A percentile compares a stretch with the other conserved stretches of the same genome.
These are phyloP conservation scores for Lemur catta DNA, from an alignment of 2,797 vertebrate species.

Conservation along the genomic window DNA sequence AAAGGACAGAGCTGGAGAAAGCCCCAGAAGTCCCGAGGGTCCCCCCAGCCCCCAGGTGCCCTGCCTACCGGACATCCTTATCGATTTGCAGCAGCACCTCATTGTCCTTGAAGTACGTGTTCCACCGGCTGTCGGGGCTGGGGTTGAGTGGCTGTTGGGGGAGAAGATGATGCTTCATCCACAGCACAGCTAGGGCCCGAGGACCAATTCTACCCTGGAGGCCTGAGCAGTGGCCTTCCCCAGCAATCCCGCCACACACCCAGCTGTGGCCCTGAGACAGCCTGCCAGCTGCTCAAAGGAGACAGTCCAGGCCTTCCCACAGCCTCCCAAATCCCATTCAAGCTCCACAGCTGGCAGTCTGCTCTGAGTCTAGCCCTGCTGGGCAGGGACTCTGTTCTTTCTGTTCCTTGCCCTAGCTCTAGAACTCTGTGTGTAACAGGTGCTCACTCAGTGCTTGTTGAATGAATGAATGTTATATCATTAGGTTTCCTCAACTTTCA, in stretches of 20 bases:
- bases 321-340: background rate
- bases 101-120: slow-evolving; percentile 98
- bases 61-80: slow-evolving; percentile 96
- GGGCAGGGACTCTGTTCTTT: background rate
- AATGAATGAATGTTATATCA: background rate
- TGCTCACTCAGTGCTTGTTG: background rate
- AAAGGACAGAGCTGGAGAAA: background rate
- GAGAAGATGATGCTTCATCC: background rate
- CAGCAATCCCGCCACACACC: background rate
- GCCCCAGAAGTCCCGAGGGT: fast-evolving
- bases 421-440: fast-evolving
- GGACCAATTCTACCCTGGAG: background rate
- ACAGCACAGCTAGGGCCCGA: fast-evolving
- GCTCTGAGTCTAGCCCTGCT: background rate
- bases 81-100: slow-evolving; percentile 98
- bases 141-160: slow-evolving; percentile 94
- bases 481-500: background rate
- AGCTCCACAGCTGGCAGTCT: fast-evolving
- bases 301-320: background rate
- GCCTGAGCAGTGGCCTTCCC: background rate
- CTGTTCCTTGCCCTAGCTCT: background rate
- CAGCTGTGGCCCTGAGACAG: background rate
- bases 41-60: fast-evolving
- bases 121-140: slow-evolving; percentile 97
- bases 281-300: background rate